Base-by-base conservation (phyloP, 1,140 invertebrate species). In the Drosophila pruinosa region DNA sequence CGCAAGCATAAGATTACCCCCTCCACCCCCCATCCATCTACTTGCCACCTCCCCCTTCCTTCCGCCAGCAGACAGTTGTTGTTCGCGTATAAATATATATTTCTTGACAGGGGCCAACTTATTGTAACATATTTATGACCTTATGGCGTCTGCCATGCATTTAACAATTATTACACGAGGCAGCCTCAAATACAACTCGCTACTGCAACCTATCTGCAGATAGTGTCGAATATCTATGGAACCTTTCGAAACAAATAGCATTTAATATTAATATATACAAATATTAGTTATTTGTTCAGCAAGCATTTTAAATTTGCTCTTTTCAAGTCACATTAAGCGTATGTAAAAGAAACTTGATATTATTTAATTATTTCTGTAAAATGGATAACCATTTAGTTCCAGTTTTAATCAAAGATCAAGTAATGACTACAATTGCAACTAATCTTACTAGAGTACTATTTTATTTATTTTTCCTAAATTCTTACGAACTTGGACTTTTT, bases 111-210 rank as follows among this genome's bases (percentile, higher is more conserved):
- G 36, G 53, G 39, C 45, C 61, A 73, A 82, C 78, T 88, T 76
- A 82, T 88, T 78, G 78, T 88, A n/a, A n/a, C n/a, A n/a, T n/a
- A 88, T 88, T 88, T 88, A 88, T 82, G 82, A 88, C 78, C 78
- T 75, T 74, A 88, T 88, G 78, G 78, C 82, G 64, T 64, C 56
- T 56, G 43, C 57, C 31, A 36, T 36, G 31, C 47, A 50, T 50
- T 50, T 14, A 50, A 50, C 47, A 50, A 50, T 50, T 50, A 50
- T 14, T n/a, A 10, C 4, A 43, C 14, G 36, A 10, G 7, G 34
- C 17, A 8, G 34, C 10, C 19, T 8, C 53, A 31, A 5, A 52
- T 14, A 52, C 14, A 28, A 48, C 12, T 28, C n/a, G 6, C 6
- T 15, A 48, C 22, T 48, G 22, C 1, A 15, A 31, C 19, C 47